phyloP scores from a whole-genome alignment of 2,113 vertebrate genomes.

The Toxotes chatareus region DNA sequence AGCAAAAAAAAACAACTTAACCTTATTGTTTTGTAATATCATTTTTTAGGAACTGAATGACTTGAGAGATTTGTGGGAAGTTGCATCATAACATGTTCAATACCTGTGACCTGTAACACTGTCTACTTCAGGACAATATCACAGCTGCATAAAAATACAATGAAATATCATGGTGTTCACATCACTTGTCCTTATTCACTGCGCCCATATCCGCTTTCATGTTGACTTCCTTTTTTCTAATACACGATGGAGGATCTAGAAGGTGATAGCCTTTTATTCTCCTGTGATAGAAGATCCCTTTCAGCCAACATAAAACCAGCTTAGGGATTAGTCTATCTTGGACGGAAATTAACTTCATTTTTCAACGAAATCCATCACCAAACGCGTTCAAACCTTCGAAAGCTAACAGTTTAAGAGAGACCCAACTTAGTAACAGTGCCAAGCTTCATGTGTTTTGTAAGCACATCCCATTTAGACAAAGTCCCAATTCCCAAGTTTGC shows the following conservation, averaged over 20 bases:
- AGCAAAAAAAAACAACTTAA: background rate
- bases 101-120: constrained; percentile 59
- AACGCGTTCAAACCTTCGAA: constrained; percentile 2
- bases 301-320: constrained; percentile 56
- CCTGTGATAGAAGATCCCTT: constrained; percentile 69
- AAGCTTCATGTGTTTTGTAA: constrained; percentile 13
- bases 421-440: background rate
- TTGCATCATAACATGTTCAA: constrained; percentile 41
- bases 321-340: constrained; percentile 19
- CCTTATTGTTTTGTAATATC: background rate
- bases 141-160: constrained; percentile 46
- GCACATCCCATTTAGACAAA: constrained; percentile 35
- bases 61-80: constrained; percentile 13
- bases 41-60: background rate
- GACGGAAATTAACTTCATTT: constrained; percentile 5
- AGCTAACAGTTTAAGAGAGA: constrained; percentile 1
- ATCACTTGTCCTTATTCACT: constrained; percentile 62
- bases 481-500: constrained; percentile 62
- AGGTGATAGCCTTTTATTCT: constrained; percentile 67
- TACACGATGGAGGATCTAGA: constrained; percentile 34
- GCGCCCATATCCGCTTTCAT: constrained; percentile 73
- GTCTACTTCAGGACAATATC: constrained; percentile 50
- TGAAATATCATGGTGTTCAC: constrained; percentile 68
- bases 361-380: background rate
- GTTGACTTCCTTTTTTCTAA: constrained; percentile 71